A percentile compares a stretch with the other conserved stretches of the same genome.
These are phyloP conservation scores for Atrichornis clamosus DNA, from an alignment of 2,113 vertebrate species.

Conservation along the genomic window DNA sequence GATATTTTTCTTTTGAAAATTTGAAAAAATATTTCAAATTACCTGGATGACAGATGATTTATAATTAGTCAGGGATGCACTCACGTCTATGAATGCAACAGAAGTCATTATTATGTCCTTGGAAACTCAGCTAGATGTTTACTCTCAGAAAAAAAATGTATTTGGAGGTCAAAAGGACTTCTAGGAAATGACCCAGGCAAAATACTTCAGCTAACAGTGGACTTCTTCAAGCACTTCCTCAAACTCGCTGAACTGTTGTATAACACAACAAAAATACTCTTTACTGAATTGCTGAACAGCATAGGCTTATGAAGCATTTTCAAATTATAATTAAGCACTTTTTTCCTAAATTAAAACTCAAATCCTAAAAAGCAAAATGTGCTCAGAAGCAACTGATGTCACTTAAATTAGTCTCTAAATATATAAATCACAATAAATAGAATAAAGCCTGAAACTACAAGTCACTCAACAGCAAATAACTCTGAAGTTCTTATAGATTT, in stretches of 20 bases:
- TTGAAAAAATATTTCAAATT: background rate
- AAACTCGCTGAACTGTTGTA: background rate
- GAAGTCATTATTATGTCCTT: background rate
- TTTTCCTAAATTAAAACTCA: background rate
- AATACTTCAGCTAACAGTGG: background rate
- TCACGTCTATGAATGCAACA: background rate
- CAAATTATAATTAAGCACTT: background rate
- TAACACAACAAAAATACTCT: background rate
- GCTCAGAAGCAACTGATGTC: background rate
- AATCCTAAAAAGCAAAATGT: background rate
- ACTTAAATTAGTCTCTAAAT: background rate
- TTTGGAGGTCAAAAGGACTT: conserved; percentile 46
- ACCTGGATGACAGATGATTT: background rate
- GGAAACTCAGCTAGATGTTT: conserved; percentile 18
- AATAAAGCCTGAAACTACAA: background rate
- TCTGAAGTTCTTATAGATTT: background rate
- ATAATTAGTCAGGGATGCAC: background rate
- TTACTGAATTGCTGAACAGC: background rate
- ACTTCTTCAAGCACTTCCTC: conserved; percentile 10
- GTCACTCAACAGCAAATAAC: background rate
- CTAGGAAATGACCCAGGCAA: conserved; percentile 3
- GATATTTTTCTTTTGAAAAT: background rate
- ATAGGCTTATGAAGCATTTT: background rate
- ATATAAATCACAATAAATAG: background rate
- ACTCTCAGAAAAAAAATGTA: background rate